Evolutionary conservation across 2,888 invertebrate species (phyloP), one percentile per base, ranked within the genome.

Genomic region (Melangyna quadrimaculata): DNA sequence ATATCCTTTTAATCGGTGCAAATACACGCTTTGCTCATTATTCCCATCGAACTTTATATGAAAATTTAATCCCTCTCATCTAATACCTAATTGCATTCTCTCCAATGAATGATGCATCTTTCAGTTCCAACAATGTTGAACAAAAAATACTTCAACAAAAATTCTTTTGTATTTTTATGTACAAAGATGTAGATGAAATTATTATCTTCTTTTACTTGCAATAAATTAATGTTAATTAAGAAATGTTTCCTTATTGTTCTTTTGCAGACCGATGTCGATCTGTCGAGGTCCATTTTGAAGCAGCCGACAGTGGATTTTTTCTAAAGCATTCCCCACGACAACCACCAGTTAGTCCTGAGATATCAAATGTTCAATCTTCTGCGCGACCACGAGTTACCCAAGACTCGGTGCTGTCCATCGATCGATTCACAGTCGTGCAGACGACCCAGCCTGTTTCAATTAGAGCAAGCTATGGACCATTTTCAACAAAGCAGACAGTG

Each of bases 401-500:
- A 29, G 95, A 96, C 70, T 95, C 96, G 10, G 93, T 96, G 40
- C 93, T 97, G 69, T 97, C 97, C 70, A 94, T 96, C 87, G 97
- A 98, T 93, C 95, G 97, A 87, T 98, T 98, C 92, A 97, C 98
- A 77, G 96, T 98, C 43, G 95, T 98, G 89, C 97, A 98, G 92
- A 97, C 97, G 45, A 96, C 97, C 59, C 96, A 97, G 88, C 97
- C 98, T 27, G 97, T 97, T 37, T 97, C 97, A 27, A 96, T 98
- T 51, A 94, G 98, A 81, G 98, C 98, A 63, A 97, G 96, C 48
- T 98, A 98, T 91, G 98, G 98, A 5, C 98, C 98, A 8, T 98
- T 98, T 93, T 97, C 97, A 88, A 98, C 98, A 72, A 98, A 98
- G 90, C 98, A 98, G 93, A 98, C 98, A 0, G 97, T 98, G 45